Evolutionary conservation across 2,888 invertebrate genomes (phyloP), one percentile per base, ranked within the genome.

Genomic region (Chromoteleia sp.): DNA sequence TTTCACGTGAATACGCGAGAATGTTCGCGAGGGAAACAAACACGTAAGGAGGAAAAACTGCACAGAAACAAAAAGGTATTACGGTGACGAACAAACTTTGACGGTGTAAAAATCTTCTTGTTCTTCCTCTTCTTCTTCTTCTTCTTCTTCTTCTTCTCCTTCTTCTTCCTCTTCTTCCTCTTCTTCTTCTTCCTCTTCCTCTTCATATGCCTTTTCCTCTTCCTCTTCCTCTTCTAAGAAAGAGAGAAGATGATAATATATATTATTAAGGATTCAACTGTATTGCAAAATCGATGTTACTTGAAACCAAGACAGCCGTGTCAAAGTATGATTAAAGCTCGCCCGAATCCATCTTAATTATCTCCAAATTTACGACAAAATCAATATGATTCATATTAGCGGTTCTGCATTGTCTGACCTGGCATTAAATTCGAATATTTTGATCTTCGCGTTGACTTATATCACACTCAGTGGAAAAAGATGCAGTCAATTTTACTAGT

Each of bases 381-480:
- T 54, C 70, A 59, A 70, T 70, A 50, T 36, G 48, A 70, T 58
- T 70, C 56, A 48, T 70, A 70, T 58, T 58, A 70, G 68, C 33
- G 58, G 15, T 2, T 17, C 10, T 10, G 33, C 36, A 48, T 70
- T 70, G 58, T 70, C 59, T 56, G 48, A 50, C 33, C 14, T n/a
- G 33, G 48, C 39, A 39, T 48, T 33, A 36, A 70, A 70, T 59
- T 70, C 48, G 48, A 39, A 58, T 48, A 58, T 70, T 50, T 19
- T 33, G 58, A 48, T 39, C 25, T 36, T 48, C 25, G 10, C 19
- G n/a, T 30, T 8, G 58, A 48, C 48, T 36, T 14, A 48, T 36
- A 63, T 63, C 19, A 12, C 48, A n/a, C n/a, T n/a, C n/a, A n/a
- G n/a, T n/a, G 7, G 36, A 36, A 36, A 36, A 36, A n/a, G 36